Evolutionary conservation across 2,113 vertebrate genomes (phyloP), one percentile per base, ranked within the genome.

Genomic region (Myxocyprinus asiaticus): DNA sequence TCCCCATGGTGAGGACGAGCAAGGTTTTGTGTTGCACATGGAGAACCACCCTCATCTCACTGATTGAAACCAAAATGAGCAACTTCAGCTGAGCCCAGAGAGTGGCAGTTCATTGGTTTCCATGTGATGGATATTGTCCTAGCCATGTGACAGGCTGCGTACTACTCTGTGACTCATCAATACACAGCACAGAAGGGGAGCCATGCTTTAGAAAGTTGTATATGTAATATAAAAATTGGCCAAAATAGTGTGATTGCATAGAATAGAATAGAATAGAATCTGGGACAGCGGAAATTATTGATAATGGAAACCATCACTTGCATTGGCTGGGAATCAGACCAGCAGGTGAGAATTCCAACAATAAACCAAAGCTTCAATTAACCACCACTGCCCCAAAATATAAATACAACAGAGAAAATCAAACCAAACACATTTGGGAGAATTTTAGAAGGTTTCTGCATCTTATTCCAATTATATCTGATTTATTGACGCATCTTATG

Each of bases 11-110:
- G 70, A 76, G 43, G 44, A 45, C 10, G 63, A 53, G 62, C 15
- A 7, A 77, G n/a, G 51, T 71, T 70, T 76, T 66, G 65, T 55
- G 66, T 43, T 76, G 67, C 83, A 85, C 85, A 75, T 85, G 87
- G 77, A 78, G 43, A 65, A 53, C 77, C 79, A 68, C 47, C 7
- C 45, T 75, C 51, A 43, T 74, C 59, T 70, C 59, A 75, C 64
- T 33, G 55, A 56, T 33, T 73, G 48, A 77, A 73, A 73, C 47
- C 17, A 63, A 65, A 59, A n/a, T 66, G 66, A 65, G 68, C 59
- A 65, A 63, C 47, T 42, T 33, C 22, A 33, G 3, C 22, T 33
- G 22, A 33, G 22, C 22, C 22, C 69, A 9, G 22, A 71, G 59
- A 65, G n/a, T 7, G 43, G 53, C 64, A 15, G 14, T 74, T 59